Percentiles rank a stretch among this genome's conserved stretches.
These are phyloP conservation scores for Monopis laevigella DNA, from an alignment of 2,888 invertebrate genomes.

Conservation along the genomic window DNA sequence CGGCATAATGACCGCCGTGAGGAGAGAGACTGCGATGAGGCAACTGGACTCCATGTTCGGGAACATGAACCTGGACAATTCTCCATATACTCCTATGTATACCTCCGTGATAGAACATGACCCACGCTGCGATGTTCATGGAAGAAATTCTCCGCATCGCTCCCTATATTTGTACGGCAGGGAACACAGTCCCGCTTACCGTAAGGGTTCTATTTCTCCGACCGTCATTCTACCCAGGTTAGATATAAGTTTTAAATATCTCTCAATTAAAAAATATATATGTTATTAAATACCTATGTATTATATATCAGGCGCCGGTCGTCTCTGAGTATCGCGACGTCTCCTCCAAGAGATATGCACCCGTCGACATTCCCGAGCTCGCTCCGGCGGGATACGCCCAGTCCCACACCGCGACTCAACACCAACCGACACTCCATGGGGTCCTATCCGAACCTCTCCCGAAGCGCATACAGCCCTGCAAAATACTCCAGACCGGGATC, in stretches of 20 bases:
- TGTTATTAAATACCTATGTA: neutral
- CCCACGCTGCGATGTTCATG: slow-evolving; percentile 78
- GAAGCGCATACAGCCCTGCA: slow-evolving; percentile 36
- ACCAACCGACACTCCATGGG: slow-evolving; percentile 56
- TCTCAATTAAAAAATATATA: neutral
- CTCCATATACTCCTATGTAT: slow-evolving; percentile 46
- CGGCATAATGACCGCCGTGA: slow-evolving; percentile 58
- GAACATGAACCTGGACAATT: slow-evolving; percentile 69
- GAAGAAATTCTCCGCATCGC: slow-evolving; percentile 43
- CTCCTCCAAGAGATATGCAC: slow-evolving; percentile 70
- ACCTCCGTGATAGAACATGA: slow-evolving; percentile 66
- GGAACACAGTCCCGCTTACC: slow-evolving; percentile 65
- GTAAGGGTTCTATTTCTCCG: slow-evolving; percentile 63
- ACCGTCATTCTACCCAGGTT: too few relatives aligned
- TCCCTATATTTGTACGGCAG: slow-evolving; percentile 52
- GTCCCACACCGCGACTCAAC: slow-evolving; percentile 45
- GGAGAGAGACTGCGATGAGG: slow-evolving; percentile 74
- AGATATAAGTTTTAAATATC: slow-evolving; percentile 21
- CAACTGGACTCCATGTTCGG: slow-evolving; percentile 78
- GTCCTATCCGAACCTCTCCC: slow-evolving; percentile 47
- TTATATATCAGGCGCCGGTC: slow-evolving; percentile 61
- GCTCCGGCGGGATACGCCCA: slow-evolving; percentile 57
- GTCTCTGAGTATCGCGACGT: slow-evolving; percentile 64
- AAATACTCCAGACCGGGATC: slow-evolving; percentile 58
- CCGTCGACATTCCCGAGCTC: slow-evolving; percentile 76